phyloP scores from a whole-genome alignment of 2,888 invertebrate species.

The Rhamnusium bicolor region DNA sequence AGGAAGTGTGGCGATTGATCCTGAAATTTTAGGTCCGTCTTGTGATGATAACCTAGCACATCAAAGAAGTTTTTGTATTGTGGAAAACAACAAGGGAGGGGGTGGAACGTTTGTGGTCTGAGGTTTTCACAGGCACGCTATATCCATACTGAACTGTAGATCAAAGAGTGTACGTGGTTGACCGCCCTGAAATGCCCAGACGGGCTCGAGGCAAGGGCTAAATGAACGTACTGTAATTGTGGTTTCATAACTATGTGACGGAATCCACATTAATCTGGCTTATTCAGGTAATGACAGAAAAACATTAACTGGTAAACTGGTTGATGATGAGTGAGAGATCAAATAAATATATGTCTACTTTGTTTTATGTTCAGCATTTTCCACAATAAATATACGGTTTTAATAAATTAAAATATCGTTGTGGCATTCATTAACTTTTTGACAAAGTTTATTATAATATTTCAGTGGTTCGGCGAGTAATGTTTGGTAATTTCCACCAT shows the following conservation, averaged over 20 bases:
- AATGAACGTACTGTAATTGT: constrained; percentile 35
- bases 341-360: too few relatives aligned
- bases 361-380: too few relatives aligned
- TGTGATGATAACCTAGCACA: constrained; percentile 42
- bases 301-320: neutral
- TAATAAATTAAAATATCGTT: neutral
- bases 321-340: neutral
- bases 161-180: constrained; percentile 39
- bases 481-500: too few relatives aligned
- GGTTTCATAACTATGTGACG: constrained; percentile 33
- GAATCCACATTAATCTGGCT: constrained; percentile 6
- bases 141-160: constrained; percentile 25
- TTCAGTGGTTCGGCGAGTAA: too few relatives aligned
- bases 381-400: too few relatives aligned
- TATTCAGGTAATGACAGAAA: constrained; percentile 3
- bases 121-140: constrained; percentile 28
- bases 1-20: constrained; percentile 33
- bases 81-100: neutral
- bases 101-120: constrained; percentile 29
- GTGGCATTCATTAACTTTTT: neutral
- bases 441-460: too few relatives aligned
- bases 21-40: constrained; percentile 29
- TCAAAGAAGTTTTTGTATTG: constrained; percentile 39
- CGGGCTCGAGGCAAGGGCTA: constrained; percentile 2
- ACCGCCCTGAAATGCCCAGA: constrained; percentile 23